Percentiles rank a stretch among this genome's conserved stretches.
Evolutionary conservation across 2,113 vertebrate species (phyloP).

Genomic region (Sander vitreus): DNA sequence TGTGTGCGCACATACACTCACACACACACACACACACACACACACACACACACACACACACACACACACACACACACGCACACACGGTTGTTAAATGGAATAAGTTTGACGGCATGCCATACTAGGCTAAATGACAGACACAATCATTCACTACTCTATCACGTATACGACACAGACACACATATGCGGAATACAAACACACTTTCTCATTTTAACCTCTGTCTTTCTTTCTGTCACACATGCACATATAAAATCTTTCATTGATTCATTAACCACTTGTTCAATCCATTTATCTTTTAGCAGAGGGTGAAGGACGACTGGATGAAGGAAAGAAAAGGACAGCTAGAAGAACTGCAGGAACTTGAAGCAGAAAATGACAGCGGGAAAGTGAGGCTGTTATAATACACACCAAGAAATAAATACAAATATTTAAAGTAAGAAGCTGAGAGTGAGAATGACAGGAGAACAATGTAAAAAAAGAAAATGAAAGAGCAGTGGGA

Average conservation of each 20-base stretch:
- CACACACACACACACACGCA: conserved; percentile 4
- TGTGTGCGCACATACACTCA: conserved; percentile 19
- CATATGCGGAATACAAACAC: conserved; percentile 5
- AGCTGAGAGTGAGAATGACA: conserved; percentile 25
- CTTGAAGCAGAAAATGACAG: conserved; percentile 30
- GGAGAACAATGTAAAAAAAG: conserved; percentile 28
- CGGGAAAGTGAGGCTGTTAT: not conserved
- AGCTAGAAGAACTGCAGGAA: conserved; percentile 27
- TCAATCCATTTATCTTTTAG: conserved; percentile 69
- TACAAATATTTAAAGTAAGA: conserved; percentile 36
- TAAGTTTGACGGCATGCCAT: conserved; percentile 45
- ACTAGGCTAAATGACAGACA: conserved; percentile 63
- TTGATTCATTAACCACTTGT: conserved; percentile 76
- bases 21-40: not conserved
- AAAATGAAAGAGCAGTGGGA: conserved; percentile 44
- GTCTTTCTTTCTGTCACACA: not conserved
- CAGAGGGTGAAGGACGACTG: conserved; percentile 61
- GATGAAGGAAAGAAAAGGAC: conserved; percentile 31
- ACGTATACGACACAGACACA: not conserved
- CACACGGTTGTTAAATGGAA: conserved; percentile 43
- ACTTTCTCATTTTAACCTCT: conserved; percentile 1
- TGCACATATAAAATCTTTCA: conserved; percentile 50
- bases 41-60: conserved; percentile 6
- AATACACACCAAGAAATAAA: conserved; percentile 41
- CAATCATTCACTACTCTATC: conserved; percentile 52